Base-by-base conservation (phyloP, 2,113 vertebrate species). In the Alligator mississippiensis region DNA sequence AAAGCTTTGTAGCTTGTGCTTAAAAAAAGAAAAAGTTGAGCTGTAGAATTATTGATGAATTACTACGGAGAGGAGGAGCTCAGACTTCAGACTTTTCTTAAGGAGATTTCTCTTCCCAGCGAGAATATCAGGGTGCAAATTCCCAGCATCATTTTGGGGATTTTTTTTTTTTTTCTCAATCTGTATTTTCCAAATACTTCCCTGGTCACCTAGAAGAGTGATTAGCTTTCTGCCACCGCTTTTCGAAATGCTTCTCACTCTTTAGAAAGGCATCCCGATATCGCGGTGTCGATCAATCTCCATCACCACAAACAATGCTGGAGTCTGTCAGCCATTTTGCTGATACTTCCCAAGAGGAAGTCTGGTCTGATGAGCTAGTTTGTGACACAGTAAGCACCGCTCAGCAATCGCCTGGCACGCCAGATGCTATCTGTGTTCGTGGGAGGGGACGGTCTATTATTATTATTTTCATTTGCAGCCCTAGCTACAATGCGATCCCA, bases 1-100 rank as follows among this genome's bases (percentile, higher is more conserved):
- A 88, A 95, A 96, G 58, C 84, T 84, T 34, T 89, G 28, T 80
- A 80, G 85, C 84, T 92, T 11, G 0, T 57, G 76, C 68, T 92
- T 93, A 34, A 85, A 87, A 89, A 85, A 85, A 88, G 95, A 88
- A 47, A 85, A 85, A 88, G 96, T 88, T 86, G 93, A 93, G 91
- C 94, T 83, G 88, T 54, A 85, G 82, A 84, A 83, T 91, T 88
- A 95, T 96, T 77, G 86, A 91, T 78, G 90, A 92, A 82, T 88
- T 82, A 94, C 91, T 75, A 84, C 70, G 19, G 74, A 81, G 57
- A 80, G 79, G 77, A 91, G 95, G 93, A 94, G 92, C 87, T 93
- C 60, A 3, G 58, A 55, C 89, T 72, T 77, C 91, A 89, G 84
- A 63, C 93, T 85, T 57, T 85, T 72, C 82, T 21, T 11, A 0